These are phyloP conservation scores for Dermolepida albohirtum DNA, from an alignment of 2,888 invertebrate genomes.

Conservation along the genomic window DNA sequence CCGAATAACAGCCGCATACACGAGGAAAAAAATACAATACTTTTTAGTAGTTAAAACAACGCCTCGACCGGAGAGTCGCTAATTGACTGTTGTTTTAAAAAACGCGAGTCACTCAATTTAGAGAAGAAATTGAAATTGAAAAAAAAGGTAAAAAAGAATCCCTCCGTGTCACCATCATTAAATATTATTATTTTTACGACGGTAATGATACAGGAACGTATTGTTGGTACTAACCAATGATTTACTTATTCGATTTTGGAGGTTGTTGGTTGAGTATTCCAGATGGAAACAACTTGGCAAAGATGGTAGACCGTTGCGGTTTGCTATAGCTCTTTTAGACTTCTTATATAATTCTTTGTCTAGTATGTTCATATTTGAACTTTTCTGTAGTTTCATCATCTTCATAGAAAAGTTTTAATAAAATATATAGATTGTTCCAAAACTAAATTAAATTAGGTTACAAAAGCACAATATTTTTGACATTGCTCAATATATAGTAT, in stretches of 20 bases:
- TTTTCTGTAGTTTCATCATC: no score
- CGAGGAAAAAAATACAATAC: conserved; percentile 47
- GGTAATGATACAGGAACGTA: conserved; percentile 45
- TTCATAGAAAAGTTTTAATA: no score
- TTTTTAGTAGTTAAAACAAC: conserved; percentile 58
- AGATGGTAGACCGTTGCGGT: no score
- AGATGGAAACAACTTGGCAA: background rate
- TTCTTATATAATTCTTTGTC: no score
- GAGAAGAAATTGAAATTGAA: conserved; percentile 50
- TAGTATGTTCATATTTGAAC: no score
- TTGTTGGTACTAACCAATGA: conserved; percentile 17
- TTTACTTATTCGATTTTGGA: conserved; percentile 2
- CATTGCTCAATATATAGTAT: no score
- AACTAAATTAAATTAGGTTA: no score
- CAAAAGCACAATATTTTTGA: no score
- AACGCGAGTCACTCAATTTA: conserved; percentile 59
- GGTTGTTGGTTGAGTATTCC: conserved; percentile 3
- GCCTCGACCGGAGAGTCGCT: conserved; percentile 56
- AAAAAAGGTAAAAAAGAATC: background rate
- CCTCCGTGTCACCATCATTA: conserved; percentile 57
- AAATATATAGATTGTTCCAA: no score
- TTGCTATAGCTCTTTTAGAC: no score
- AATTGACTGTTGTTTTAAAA: conserved; percentile 61
- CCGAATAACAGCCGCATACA: conserved; percentile 7
- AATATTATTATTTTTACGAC: conserved; percentile 57